Conservation (phyloP, 2,888 invertebrate genomes). For the Atrina japonica region DNA sequence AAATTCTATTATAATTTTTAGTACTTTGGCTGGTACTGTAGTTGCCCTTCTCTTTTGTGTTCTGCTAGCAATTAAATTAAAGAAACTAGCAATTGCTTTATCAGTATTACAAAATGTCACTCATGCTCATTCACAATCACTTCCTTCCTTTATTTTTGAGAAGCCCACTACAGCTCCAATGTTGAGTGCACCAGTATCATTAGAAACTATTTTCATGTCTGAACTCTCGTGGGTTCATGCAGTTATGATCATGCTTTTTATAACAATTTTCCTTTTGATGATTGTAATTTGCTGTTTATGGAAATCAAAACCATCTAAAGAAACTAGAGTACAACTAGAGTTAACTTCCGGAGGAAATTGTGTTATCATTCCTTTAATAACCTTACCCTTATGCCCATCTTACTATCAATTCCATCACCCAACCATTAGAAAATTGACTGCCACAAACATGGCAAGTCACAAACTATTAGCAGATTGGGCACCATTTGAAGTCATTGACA, state of each 20-base stretch:
- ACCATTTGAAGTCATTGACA: neutral
- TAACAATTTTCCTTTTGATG: conserved; percentile 6
- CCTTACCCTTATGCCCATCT: neutral
- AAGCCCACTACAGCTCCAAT: neutral
- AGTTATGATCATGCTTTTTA: neutral
- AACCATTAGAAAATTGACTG: neutral
- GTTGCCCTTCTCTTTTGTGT: conserved; percentile 5
- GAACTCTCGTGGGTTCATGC: conserved; percentile 24
- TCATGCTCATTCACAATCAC: neutral
- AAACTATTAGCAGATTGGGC: neutral
- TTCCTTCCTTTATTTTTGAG: conserved; percentile 25
- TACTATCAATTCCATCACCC: neutral
- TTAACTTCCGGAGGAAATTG: conserved; percentile 21
- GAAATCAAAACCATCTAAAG: conserved; percentile 8
- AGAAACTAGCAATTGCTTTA: conserved; percentile 13
- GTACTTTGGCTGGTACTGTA: neutral
- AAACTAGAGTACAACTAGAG: conserved; percentile 13
- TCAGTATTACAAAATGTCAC: conserved; percentile 14
- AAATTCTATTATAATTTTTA: conserved; percentile 15
- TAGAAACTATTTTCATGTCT: conserved; percentile 1
- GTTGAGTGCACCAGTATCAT: neutral
- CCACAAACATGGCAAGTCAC: neutral
- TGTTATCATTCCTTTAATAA: conserved; percentile 7
- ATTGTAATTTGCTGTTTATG: conserved; percentile 5
- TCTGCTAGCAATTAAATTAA: conserved; percentile 8